Conservation (phyloP, 1,140 invertebrate genomes). For the Ceratina japonica region DNA sequence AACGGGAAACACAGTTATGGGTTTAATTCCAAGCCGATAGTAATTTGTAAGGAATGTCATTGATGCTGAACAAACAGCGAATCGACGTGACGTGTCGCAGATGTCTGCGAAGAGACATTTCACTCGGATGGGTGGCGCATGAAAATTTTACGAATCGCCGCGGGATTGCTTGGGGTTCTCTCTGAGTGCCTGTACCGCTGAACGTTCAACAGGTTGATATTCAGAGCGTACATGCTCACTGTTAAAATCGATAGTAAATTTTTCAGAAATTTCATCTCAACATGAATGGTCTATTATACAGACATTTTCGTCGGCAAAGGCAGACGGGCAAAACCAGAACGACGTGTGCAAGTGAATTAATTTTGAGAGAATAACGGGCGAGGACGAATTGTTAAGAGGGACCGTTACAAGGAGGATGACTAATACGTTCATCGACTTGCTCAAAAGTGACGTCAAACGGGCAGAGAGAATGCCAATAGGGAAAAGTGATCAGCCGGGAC, state of each 20-base stretch:
- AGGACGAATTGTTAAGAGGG: slow-evolving; percentile 59
- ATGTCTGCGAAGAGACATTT: not conserved
- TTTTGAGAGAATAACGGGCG: not conserved
- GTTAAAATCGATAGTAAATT: not conserved
- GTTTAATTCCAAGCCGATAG: too few relatives aligned
- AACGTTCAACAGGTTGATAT: slow-evolving; percentile 61
- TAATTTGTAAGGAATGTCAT: too few relatives aligned
- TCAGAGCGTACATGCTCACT: not conserved
- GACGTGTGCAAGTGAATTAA: not conserved
- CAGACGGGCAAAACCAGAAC: not conserved
- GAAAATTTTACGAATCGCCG: slow-evolving; percentile 8
- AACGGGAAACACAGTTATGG: too few relatives aligned
- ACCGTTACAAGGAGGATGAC: slow-evolving; percentile 72
- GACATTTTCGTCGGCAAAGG: not conserved
- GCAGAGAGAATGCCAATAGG: slow-evolving; percentile 58
- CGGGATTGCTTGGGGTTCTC: not conserved
- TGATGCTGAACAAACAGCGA: too few relatives aligned
- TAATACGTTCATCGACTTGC: slow-evolving; percentile 74
- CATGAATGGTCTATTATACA: not conserved
- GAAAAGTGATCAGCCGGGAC: slow-evolving; percentile 21
- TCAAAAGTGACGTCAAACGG: slow-evolving; percentile 74
- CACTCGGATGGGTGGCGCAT: not conserved
- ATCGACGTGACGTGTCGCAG: too few relatives aligned
- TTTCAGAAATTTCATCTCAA: not conserved
- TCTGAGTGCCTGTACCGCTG: too few relatives aligned